Conservation (phyloP, 2,888 invertebrate genomes). For the Ischnus inquisitorius region DNA sequence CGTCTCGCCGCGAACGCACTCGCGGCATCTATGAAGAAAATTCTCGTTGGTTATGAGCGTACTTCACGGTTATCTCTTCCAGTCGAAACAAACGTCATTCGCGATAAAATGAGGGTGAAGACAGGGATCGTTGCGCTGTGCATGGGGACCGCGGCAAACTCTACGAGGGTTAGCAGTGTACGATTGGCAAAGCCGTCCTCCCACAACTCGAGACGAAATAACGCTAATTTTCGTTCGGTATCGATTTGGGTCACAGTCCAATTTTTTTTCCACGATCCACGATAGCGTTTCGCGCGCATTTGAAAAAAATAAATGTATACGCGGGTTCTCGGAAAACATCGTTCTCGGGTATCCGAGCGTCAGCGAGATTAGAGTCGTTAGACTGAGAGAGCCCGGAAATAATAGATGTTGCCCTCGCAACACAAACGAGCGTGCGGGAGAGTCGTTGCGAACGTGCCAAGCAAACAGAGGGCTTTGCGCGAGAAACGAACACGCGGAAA, state of each 20-base stretch:
- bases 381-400: constrained; percentile 62
- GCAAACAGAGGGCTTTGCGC: constrained; percentile 53
- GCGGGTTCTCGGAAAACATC: not conserved
- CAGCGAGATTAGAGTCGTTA: constrained; percentile 61
- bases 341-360: constrained; percentile 25
- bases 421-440: constrained; percentile 9
- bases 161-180: not conserved
- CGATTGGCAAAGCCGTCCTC: not conserved
- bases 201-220: not conserved
- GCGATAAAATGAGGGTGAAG: constrained; percentile 67
- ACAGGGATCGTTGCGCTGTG: constrained; percentile 19
- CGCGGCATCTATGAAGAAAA: constrained; percentile 20
- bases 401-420: constrained; percentile 53
- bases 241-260: constrained; percentile 28
- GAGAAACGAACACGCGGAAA: constrained; percentile 24
- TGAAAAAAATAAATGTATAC: constrained; percentile 10
- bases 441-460: constrained; percentile 36
- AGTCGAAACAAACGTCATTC: constrained; percentile 76
- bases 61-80: constrained; percentile 65
- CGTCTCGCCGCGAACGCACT: constrained; percentile 12
- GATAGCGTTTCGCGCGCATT: constrained; percentile 23
- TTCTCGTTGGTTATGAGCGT: constrained; percentile 23
- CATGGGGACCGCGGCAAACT: constrained; percentile 23
- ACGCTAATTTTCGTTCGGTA: not conserved
- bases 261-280: constrained; percentile 9